These are phyloP conservation scores for Zonotrichia leucophrys DNA, from an alignment of 2,113 vertebrate species.

Conservation along the genomic window DNA sequence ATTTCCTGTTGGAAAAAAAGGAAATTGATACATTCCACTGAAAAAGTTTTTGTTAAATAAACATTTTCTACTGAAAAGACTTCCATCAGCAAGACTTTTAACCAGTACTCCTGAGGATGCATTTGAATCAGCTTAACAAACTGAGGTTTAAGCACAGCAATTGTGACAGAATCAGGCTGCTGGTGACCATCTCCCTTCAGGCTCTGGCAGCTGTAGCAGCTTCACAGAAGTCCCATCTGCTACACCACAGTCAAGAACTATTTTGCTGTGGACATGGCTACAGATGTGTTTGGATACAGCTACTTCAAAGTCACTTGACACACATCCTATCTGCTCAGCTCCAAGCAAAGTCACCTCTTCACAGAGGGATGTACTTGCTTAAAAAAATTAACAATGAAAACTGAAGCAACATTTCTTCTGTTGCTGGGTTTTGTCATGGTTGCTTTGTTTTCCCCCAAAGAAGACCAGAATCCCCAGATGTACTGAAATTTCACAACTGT, in stretches of 20 bases:
- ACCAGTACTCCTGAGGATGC: neutral
- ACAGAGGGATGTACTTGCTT: neutral
- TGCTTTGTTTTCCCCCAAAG: rapidly evolving
- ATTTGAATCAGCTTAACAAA: neutral
- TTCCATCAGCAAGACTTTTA: neutral
- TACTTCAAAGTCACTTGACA: neutral
- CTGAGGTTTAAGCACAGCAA: neutral
- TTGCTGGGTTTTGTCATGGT: neutral
- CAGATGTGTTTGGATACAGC: neutral
- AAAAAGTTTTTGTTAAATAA: neutral
- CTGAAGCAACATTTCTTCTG: neutral
- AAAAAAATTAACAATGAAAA: neutral
- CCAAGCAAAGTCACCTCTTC: neutral
- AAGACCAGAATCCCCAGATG: neutral
- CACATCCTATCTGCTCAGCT: neutral
- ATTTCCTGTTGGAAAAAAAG: constrained; percentile 26
- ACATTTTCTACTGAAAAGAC: neutral
- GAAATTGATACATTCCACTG: constrained; percentile 31
- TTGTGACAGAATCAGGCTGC: constrained; percentile 2
- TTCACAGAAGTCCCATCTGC: neutral
- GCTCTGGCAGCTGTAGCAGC: neutral
- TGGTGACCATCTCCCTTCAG: neutral
- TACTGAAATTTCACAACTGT: neutral
- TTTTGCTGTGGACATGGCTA: neutral
- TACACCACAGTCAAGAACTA: neutral